These are phyloP conservation scores for Xanthostigma xanthostigma DNA, from an alignment of 2,888 invertebrate genomes.

Conservation along the genomic window DNA sequence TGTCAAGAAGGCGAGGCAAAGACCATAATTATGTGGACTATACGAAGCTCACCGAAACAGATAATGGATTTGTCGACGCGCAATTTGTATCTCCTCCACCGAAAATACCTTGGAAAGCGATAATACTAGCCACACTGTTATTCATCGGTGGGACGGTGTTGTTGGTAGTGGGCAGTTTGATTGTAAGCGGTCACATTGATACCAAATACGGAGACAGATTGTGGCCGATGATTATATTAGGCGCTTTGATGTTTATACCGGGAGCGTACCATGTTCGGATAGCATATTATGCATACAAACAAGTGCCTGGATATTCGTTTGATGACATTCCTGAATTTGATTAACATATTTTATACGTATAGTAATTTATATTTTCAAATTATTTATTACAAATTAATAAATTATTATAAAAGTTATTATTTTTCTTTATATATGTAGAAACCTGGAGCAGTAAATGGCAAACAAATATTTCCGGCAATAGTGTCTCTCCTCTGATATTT, in stretches of 20 bases:
- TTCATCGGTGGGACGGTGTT: slow-evolving; percentile 63
- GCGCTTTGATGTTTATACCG: slow-evolving; percentile 79
- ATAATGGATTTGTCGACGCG: slow-evolving; percentile 54
- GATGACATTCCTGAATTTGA: slow-evolving; percentile 84
- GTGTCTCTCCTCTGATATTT: no score
- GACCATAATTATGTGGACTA: slow-evolving; percentile 48
- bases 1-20: slow-evolving; percentile 44
- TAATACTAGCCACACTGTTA: slow-evolving; percentile 57
- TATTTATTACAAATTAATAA: no score
- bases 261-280: slow-evolving; percentile 83
- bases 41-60: slow-evolving; percentile 34
- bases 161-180: slow-evolving; percentile 60
- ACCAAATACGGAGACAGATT: slow-evolving; percentile 74
- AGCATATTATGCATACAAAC: slow-evolving; percentile 70
- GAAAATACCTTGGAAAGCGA: slow-evolving; percentile 74
- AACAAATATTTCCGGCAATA: no score
- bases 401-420: no score
- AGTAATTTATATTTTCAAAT: no score
- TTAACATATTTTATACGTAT: slow-evolving; percentile 20
- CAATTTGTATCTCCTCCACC: slow-evolving; percentile 51
- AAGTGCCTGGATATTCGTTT: slow-evolving; percentile 72
- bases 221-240: slow-evolving; percentile 80
- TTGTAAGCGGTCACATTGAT: slow-evolving; percentile 68
- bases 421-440: no score
- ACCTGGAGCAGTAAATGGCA: no score